Base-by-base conservation (phyloP, 2,113 vertebrate species). In the Tringa solitaria region DNA sequence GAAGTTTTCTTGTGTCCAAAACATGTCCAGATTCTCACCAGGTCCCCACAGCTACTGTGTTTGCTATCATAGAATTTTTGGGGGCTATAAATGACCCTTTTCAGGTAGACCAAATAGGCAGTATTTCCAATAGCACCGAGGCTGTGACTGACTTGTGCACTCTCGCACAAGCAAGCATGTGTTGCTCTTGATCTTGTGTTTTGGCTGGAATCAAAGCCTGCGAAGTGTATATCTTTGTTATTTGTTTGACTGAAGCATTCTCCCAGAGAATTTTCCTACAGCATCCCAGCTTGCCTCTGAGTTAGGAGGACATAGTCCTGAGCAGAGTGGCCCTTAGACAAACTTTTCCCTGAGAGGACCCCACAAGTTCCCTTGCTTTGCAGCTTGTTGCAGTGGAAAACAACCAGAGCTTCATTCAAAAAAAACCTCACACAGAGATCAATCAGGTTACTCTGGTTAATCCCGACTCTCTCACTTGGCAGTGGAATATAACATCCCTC, bases 381-480 rank as follows among this genome's bases (percentile, higher is more conserved):
- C 53, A 81, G 51, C 51, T 78, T 65, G 28, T 12, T 73, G 35
- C 69, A 64, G 69, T 87, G 86, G 86, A 96, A 96, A 95, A 89
- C 74, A 74, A 94, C 68, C 51, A 87, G 86, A 89, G 15, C 56
- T 85, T 89, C 73, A 76, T 90, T 81, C 77, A 61, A 9, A 65
- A 87, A 73, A 73, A 96, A 85, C 90, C 86, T 90, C 90, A 95
- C 96, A 97, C 95, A 21, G 92, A 94, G 94, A 95, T 96, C 95
- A 96, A 2, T 96, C 83, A 65, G 48, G 83, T 96, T 95, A 60
- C 94, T 92, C 88, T 90, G 69, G 90, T 94, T 97, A 89, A 87
- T 96, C 79, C 69, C 8, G 10, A 78, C 92, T 78, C 70, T 69
- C 87, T 75, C 35, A 86, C 68, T 96, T 95, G 96, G 93, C 94